A percentile compares a stretch with the other conserved stretches of the same genome.
Conservation (phyloP, 2,797 vertebrate species). For the Cryptoprocta ferox region DNA sequence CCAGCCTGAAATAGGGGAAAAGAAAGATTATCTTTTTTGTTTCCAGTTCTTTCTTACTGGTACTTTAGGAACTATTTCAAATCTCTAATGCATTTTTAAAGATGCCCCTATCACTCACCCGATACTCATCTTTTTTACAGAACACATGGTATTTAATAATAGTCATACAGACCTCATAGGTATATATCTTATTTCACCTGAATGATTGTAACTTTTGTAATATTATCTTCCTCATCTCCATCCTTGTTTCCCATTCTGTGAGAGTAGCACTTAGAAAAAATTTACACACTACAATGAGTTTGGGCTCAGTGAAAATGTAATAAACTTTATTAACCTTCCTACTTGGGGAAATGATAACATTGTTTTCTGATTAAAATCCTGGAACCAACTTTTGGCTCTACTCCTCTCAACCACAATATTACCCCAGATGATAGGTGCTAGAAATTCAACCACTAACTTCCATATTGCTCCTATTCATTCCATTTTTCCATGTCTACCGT, state of each 20-base stretch:
- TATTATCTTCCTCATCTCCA: neutral
- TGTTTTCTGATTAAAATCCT: neutral
- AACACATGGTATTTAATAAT: neutral
- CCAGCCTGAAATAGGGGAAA: constrained; percentile 90
- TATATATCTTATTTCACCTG: neutral
- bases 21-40: neutral
- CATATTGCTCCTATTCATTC: neutral
- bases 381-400: neutral
- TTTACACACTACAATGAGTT: neutral
- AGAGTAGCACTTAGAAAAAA: neutral
- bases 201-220: neutral
- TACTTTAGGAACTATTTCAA: neutral
- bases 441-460: neutral
- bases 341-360: neutral
- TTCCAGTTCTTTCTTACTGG: neutral
- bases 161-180: neutral
- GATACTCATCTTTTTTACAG: neutral
- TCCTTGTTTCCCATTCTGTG: neutral
- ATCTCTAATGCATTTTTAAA: neutral
- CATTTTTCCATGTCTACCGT: neutral
- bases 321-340: neutral
- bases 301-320: neutral
- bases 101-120: neutral
- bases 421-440: neutral
- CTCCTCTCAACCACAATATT: neutral